A percentile compares a stretch with the other conserved stretches of the same genome.
Conservation (phyloP, 2,797 vertebrate genomes). For the Acrossocheilus fasciatus region DNA sequence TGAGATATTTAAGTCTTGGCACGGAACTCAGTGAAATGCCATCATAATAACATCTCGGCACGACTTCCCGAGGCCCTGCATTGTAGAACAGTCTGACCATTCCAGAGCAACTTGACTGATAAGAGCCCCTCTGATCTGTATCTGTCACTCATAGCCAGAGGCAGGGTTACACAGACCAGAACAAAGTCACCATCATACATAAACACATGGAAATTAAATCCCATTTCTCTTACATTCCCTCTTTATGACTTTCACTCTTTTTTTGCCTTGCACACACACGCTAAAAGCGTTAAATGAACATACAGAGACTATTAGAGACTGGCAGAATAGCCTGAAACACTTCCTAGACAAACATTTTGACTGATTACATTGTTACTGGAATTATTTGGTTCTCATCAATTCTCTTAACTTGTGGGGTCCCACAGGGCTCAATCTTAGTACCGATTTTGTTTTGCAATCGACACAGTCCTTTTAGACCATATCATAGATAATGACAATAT, state of each 20-base stretch:
- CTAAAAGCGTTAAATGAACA: constrained; percentile 18
- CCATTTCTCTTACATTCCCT: background rate
- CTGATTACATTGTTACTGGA: constrained; percentile 30
- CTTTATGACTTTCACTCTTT: constrained; percentile 41
- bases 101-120: constrained; percentile 67
- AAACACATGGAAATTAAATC: constrained; percentile 49
- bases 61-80: constrained; percentile 41
- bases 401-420: constrained; percentile 47
- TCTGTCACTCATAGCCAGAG: constrained; percentile 78
- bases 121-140: constrained; percentile 78
- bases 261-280: background rate
- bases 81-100: constrained; percentile 59
- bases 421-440: constrained; percentile 48
- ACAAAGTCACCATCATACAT: constrained; percentile 52
- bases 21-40: constrained; percentile 53
- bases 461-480: constrained; percentile 7
- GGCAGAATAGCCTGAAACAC: constrained; percentile 32
- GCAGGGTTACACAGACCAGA: constrained; percentile 61
- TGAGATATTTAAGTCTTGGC: constrained; percentile 55
- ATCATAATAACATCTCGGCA: constrained; percentile 64
- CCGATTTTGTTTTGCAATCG: constrained; percentile 35
- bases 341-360: constrained; percentile 42
- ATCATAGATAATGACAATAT: constrained; percentile 44
- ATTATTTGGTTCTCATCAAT: constrained; percentile 35
- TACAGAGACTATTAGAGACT: background rate